Evolutionary conservation across 92 coral and sea anemone species (phyloP), one percentile per base, ranked within the genome.

Genomic region (Heteractis magnifica): DNA sequence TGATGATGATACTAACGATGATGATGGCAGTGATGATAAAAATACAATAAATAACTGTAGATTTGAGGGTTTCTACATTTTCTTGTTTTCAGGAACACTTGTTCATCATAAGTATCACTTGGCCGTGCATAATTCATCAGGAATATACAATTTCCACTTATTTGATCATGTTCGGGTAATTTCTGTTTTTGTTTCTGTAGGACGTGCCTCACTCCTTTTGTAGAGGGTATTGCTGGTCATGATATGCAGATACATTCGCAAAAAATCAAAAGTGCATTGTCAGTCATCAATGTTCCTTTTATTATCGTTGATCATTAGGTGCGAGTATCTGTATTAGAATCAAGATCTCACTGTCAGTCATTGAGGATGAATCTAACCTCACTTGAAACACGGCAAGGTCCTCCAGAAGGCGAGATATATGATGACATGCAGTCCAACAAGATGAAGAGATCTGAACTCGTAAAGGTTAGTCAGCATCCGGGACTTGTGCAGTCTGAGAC

Each of bases 111-210:
- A 89, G 71, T 93, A 71, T 85, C 91, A 89, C 77, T 49, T 91
- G 20, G 84, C 86, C 13, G 88, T 93, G 8, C 87, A 82, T 65
- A 89, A 83, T 62, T 71, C 92, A n/a, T 83, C 89, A 18, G 98
- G 94, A 8, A 81, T 86, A 8, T 89, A 89, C 68, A 82, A 86
- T 60, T 93, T 93, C 75, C 90, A 88, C 58, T 81, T 93, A 78
- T 93, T 93, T 77, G 93, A 93, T 68, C 98, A 93, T 87, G 79
- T 91, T 4, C 87, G 91, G 94, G 98, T 93, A 77, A 49, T 15
- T 34, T 34, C 44, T 34, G 44, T 34, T 34, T 34, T 34, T 34
- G 44, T 34, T 34, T 34, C 44, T 34, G 44, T 34, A 34, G 44
- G 1, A 34, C 44, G 44, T 34, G 15, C 65, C 4, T 12, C 5